Base-by-base conservation (phyloP, 92 coral and sea anemone species). In the Bergia puertoricense region DNA sequence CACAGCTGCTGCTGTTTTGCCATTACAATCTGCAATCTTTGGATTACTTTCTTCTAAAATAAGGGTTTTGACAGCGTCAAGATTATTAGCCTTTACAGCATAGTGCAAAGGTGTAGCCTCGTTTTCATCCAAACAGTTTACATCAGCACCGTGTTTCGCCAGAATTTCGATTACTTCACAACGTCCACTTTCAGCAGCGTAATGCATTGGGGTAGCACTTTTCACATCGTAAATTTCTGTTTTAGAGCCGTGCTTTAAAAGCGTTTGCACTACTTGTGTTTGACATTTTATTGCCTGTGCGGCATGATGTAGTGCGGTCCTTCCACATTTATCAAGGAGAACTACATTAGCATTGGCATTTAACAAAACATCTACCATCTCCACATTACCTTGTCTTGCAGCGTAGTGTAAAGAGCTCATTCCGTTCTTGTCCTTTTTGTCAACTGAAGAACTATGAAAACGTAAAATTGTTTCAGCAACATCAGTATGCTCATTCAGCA, bases 21-120 rank as follows among this genome's bases (percentile, higher is more conserved):
- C 76, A 43, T 8, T 20, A 41, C 74, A 13, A 46, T 82, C 76
- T 82, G 74, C 38, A 0, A 82, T 82, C 36, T 67, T 71, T n/a
- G 76, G 86, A 42, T 82, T 82, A 66, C 76, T 16, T 40, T 76
- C 86, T 0, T 66, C 67, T 3, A 42, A 22, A 65, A 82, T 39
- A 82, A 82, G 86, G 13, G 76, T 67, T 65, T 67, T 46, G 5
- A 66, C 57, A 66, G 69, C 76, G 36, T 43, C 76, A 6, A 46
- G 40, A 20, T 82, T 66, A 20, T 42, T 20, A 66, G 75, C 75
- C 67, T 67, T 45, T 8, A 62, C 86, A 22, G 86, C 86, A 40
- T 82, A 82, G 22, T 82, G 86, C n/a, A 82, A 76, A 3, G 86
- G 86, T 18, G 86, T 82, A 1, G 41, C 86, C 18, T 82, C 86